Evolutionary conservation across 2,888 invertebrate species (phyloP).

Genomic region (Carabus problematicus): DNA sequence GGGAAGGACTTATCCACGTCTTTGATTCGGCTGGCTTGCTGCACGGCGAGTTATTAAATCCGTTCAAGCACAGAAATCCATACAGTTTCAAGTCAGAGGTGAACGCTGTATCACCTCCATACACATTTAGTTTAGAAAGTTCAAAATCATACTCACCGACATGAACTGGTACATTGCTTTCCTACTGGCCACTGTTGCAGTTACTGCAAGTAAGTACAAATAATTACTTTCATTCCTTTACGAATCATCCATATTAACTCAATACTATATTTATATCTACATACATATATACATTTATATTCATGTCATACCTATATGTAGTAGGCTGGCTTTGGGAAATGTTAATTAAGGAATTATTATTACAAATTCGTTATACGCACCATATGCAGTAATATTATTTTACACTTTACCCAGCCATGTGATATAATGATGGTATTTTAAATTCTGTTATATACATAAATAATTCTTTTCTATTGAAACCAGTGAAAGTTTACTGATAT

Average conservation of each 20-base stretch:
- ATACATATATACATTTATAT: too few species aligned
- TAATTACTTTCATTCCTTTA: slow-evolving; percentile 38
- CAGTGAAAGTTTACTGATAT: too few species aligned
- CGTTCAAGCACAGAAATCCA: slow-evolving; percentile 49
- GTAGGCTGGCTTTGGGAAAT: too few species aligned
- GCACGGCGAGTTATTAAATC: slow-evolving; percentile 53
- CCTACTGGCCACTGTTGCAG: slow-evolving; percentile 47
- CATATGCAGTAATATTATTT: too few species aligned
- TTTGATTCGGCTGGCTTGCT: slow-evolving; percentile 45
- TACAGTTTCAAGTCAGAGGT: slow-evolving; percentile 53
- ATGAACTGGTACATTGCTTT: slow-evolving; percentile 49
- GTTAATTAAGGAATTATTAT: too few species aligned
- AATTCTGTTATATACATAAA: slow-evolving; percentile 40
- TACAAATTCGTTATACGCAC: too few species aligned
- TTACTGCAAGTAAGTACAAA: slow-evolving; percentile 49
- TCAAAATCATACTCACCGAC: slow-evolving; percentile 39
- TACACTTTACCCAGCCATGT: too few species aligned
- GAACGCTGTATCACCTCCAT: slow-evolving; percentile 51
- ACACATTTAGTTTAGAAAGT: slow-evolving; percentile 44
- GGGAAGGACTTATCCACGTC: slow-evolving; percentile 7
- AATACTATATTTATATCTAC: slow-evolving; percentile 3
- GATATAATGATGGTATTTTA: slow-evolving; percentile 33
- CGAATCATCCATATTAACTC: slow-evolving; percentile 10
- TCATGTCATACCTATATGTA: too few species aligned
- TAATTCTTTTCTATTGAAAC: slow-evolving; percentile 45